Evolutionary conservation across 2,113 vertebrate species (phyloP).

Genomic region (Microtus oregoni): DNA sequence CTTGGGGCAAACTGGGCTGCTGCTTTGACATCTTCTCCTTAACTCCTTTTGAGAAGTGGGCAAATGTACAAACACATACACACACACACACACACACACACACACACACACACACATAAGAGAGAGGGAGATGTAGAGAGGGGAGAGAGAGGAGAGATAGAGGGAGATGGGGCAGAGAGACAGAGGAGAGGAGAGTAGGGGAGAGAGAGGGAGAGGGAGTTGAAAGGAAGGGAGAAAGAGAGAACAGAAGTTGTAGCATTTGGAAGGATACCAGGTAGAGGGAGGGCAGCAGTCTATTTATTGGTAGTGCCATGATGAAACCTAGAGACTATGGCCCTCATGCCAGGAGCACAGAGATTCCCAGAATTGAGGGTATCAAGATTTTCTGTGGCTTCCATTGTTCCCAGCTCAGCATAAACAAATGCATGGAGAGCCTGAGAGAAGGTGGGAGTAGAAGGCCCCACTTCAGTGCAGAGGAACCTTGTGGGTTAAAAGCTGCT

Average conservation of each 20-base stretch:
- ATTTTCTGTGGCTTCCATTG: not conserved
- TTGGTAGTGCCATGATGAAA: not conserved
- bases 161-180: not conserved
- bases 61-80: not conserved
- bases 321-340: not conserved
- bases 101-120: not conserved
- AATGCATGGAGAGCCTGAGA: not conserved
- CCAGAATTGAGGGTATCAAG: not conserved
- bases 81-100: not conserved
- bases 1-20: not conserved
- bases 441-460: not conserved
- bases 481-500: not conserved
- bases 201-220: not conserved
- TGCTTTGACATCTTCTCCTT: not conserved
- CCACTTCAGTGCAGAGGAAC: not conserved
- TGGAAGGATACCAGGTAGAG: not conserved
- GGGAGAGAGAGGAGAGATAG: not conserved
- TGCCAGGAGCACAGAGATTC: not conserved
- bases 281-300: not conserved
- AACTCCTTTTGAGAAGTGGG: not conserved
- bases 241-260: not conserved
- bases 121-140: not conserved
- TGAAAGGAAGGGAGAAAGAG: not conserved
- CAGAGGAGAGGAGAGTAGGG: too few relatives aligned
- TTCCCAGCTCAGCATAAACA: not conserved